Percentiles rank a stretch among this genome's conserved stretches.
Evolutionary conservation across 2,797 vertebrate species (phyloP).

Genomic region (Hydrolagus colliei): DNA sequence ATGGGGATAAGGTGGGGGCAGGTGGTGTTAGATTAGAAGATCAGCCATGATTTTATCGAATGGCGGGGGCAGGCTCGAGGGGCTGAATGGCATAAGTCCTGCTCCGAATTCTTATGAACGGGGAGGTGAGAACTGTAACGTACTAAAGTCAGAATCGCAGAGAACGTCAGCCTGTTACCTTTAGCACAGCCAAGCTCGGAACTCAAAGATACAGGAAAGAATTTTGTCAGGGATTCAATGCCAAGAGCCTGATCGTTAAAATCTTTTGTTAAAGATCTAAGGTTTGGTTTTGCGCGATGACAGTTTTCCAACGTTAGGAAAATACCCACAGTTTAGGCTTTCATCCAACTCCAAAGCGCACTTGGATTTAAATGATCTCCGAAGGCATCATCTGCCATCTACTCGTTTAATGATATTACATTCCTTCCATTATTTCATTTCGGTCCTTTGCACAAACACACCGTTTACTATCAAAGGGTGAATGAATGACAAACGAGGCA

Average conservation of each 20-base stretch:
- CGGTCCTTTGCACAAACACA: conserved; percentile 6
- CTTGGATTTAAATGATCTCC: conserved; percentile 4
- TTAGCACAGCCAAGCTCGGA: neutral
- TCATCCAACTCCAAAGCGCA: neutral
- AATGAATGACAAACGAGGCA: neutral
- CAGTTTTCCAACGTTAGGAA: neutral
- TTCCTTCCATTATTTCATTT: conserved; percentile 13
- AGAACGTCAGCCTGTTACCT: neutral
- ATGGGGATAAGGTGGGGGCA: too few relatives aligned
- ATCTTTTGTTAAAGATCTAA: neutral
- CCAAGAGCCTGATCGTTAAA: neutral
- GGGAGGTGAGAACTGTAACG: too few relatives aligned
- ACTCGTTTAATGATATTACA: conserved; percentile 23
- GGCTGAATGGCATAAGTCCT: too few relatives aligned
- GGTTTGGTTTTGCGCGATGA: neutral
- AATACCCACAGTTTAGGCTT: neutral
- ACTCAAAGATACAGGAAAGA: neutral
- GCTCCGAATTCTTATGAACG: too few relatives aligned
- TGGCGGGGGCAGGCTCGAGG: too few relatives aligned
- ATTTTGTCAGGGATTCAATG: neutral
- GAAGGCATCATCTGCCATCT: conserved; percentile 14
- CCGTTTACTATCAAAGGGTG: neutral
- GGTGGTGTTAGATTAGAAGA: too few relatives aligned
- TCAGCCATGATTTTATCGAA: too few relatives aligned
- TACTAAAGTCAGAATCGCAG: neutral